phyloP scores from a whole-genome alignment of 2,797 vertebrate species.

The Pyrocephalus nanus region DNA sequence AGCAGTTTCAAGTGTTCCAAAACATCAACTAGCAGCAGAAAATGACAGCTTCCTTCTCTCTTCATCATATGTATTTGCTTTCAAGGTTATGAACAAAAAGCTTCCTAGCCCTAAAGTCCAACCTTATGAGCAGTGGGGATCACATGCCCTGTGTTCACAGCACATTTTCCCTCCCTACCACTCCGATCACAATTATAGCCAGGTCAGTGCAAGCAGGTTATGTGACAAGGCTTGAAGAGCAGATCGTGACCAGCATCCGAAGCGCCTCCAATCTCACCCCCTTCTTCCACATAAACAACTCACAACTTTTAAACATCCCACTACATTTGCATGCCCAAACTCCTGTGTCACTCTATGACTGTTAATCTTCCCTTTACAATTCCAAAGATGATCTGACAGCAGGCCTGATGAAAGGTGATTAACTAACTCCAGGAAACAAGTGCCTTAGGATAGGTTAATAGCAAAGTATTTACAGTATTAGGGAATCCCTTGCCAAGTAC shows the following conservation, averaged over 20 bases:
- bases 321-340: not conserved
- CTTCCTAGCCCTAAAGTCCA: not conserved
- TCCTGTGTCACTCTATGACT: not conserved
- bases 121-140: fast-evolving
- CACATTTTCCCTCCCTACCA: not conserved
- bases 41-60: not conserved
- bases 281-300: not conserved
- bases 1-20: not conserved
- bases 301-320: not conserved
- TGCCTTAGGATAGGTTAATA: not conserved
- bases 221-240: not conserved
- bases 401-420: not conserved
- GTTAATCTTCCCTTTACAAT: not conserved
- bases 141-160: not conserved
- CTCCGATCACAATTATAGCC: not conserved
- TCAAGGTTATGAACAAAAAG: not conserved
- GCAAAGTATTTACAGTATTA: not conserved
- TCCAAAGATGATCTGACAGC: not conserved
- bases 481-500: not conserved
- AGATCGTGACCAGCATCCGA: not conserved
- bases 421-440: not conserved
- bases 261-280: not conserved
- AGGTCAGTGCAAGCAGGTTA: not conserved
- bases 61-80: not conserved
- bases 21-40: not conserved